Evolutionary conservation across 2,113 vertebrate genomes (phyloP).

Genomic region (Poeciliopsis retropinna): DNA sequence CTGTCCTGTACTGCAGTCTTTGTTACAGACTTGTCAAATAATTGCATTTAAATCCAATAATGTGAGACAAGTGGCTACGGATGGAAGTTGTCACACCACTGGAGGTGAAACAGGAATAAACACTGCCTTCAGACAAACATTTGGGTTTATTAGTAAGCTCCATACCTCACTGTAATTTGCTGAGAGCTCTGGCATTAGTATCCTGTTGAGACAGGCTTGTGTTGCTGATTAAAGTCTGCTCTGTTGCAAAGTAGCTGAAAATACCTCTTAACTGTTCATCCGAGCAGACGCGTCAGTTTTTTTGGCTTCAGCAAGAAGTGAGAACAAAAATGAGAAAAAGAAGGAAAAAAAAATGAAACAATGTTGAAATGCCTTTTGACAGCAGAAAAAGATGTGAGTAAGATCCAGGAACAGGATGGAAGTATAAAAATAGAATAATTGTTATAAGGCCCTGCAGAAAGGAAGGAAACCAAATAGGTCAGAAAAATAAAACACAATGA

Average conservation of each 20-base stretch:
- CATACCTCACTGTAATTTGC: conserved; percentile 73
- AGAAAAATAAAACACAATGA: conserved; percentile 63
- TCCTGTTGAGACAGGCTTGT: conserved; percentile 73
- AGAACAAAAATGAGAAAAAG: neutral
- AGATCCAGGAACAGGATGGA: conserved; percentile 70
- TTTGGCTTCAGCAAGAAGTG: neutral
- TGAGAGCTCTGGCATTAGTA: conserved; percentile 53
- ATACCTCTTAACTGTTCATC: conserved; percentile 23
- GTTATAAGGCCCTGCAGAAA: conserved; percentile 69
- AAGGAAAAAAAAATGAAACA: neutral
- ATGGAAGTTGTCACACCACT: conserved; percentile 59
- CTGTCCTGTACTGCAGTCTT: conserved; percentile 13
- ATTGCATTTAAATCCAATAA: conserved; percentile 29
- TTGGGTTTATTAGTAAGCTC: conserved; percentile 67
- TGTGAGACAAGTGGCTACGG: conserved; percentile 19
- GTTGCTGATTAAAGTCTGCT: conserved; percentile 61
- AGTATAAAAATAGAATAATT: conserved; percentile 62
- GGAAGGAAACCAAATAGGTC: conserved; percentile 64
- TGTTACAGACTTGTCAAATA: conserved; percentile 33
- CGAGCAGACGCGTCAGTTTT: conserved; percentile 3
- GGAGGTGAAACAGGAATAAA: conserved; percentile 63
- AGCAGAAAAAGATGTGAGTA: conserved; percentile 41
- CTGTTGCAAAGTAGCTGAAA: conserved; percentile 24
- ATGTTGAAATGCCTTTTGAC: conserved; percentile 16
- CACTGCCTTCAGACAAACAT: conserved; percentile 68